phyloP scores from a whole-genome alignment of 2,888 invertebrate genomes.

The Acleris laterana region DNA sequence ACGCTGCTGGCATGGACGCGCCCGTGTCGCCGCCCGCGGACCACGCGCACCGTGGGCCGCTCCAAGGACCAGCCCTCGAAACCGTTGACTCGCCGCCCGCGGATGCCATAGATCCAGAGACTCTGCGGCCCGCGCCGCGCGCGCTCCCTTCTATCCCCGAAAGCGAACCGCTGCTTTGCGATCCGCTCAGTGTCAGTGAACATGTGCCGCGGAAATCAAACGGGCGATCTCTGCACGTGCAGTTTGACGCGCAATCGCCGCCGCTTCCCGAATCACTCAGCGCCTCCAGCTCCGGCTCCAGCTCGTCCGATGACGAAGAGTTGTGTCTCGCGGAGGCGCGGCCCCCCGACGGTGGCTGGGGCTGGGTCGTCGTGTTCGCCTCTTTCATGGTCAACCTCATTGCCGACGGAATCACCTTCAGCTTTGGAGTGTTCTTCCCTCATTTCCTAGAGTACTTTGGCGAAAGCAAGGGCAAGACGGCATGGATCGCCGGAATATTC shows the following conservation, averaged over 20 bases:
- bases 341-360: constrained; percentile 95
- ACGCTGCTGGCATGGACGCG: constrained; percentile 77
- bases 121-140: constrained; percentile 68
- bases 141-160: constrained; percentile 71
- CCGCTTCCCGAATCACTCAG: constrained; percentile 66
- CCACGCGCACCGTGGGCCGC: constrained; percentile 69
- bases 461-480: constrained; percentile 93
- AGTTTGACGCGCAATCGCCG: constrained; percentile 83
- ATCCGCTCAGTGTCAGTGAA: constrained; percentile 54
- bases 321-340: constrained; percentile 87
- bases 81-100: constrained; percentile 60
- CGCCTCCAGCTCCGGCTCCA: constrained; percentile 76
- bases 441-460: constrained; percentile 94
- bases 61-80: constrained; percentile 78
- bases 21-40: constrained; percentile 72
- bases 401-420: constrained; percentile 96
- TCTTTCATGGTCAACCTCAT: constrained; percentile 95
- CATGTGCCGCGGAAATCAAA: constrained; percentile 57
- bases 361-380: constrained; percentile 95
- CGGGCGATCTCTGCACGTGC: constrained; percentile 82
- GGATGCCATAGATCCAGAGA: constrained; percentile 69
- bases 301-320: constrained; percentile 86
- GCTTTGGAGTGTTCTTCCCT: constrained; percentile 95
- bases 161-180: constrained; percentile 70
- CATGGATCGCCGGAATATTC: constrained; percentile 95